phyloP scores from a whole-genome alignment of 2,888 invertebrate species.

The Ochlodes sylvanus region DNA sequence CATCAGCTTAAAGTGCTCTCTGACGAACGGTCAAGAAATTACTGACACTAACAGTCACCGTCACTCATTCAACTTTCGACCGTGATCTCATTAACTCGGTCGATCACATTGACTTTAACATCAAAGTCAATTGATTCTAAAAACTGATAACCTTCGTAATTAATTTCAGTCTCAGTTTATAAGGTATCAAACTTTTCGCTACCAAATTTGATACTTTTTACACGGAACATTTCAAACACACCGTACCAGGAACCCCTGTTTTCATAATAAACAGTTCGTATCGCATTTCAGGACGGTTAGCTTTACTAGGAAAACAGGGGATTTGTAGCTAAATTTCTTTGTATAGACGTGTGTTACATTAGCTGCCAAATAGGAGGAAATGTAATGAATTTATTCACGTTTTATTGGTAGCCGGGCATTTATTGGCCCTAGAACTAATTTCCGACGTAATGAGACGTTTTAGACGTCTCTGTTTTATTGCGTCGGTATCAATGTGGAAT shows the following conservation, averaged over 20 bases:
- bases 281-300: conserved; percentile 55
- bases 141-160: not conserved
- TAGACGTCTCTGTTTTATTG: conserved; percentile 8
- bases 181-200: conserved; percentile 29
- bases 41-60: too few species aligned
- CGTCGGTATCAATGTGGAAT: not conserved
- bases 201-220: conserved; percentile 26
- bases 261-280: conserved; percentile 58
- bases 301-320: conserved; percentile 59
- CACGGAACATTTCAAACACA: conserved; percentile 31
- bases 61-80: too few species aligned
- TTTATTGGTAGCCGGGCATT: conserved; percentile 18
- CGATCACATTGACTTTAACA: too few species aligned
- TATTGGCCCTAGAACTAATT: conserved; percentile 16
- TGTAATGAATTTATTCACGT: conserved; percentile 29
- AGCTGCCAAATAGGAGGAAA: conserved; percentile 34
- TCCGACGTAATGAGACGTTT: conserved; percentile 3
- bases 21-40: too few species aligned
- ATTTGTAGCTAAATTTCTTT: conserved; percentile 47
- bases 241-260: conserved; percentile 56
- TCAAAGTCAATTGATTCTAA: not conserved
- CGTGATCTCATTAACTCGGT: too few species aligned
- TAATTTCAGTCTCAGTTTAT: not conserved
- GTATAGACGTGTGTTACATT: conserved; percentile 33
- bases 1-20: too few species aligned